These are phyloP conservation scores for Trachelus tabidus DNA, from an alignment of 2,888 invertebrate species.

Conservation along the genomic window DNA sequence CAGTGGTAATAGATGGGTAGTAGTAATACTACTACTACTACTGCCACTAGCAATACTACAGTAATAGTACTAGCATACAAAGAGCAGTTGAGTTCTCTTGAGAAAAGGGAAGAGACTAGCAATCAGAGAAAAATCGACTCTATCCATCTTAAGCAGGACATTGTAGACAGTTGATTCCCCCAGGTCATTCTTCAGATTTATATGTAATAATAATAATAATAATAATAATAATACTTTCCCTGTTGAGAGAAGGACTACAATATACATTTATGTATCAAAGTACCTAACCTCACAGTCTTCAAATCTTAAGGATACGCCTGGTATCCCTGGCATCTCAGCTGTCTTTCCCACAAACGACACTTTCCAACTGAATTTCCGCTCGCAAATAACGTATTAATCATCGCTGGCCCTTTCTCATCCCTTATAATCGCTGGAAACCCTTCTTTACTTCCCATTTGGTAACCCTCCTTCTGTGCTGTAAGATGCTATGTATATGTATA, in stretches of 20 bases:
- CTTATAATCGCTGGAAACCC: background rate
- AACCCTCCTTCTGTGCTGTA: too few species aligned
- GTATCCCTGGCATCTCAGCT: background rate
- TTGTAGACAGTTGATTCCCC: background rate
- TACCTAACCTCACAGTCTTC: too few species aligned
- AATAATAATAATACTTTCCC: background rate
- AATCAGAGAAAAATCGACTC: constrained; percentile 8
- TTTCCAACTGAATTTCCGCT: constrained; percentile 40
- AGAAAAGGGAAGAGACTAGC: background rate
- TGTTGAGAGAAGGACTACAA: background rate
- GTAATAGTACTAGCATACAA: background rate
- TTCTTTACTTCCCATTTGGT: background rate
- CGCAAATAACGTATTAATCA: constrained; percentile 43
- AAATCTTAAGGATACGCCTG: too few species aligned
- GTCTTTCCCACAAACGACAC: constrained; percentile 31
- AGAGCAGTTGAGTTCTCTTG: background rate
- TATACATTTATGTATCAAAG: background rate
- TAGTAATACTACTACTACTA: background rate
- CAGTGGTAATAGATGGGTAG: background rate
- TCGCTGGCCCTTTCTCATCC: constrained; percentile 18
- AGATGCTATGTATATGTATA: too few species aligned
- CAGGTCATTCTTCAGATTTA: background rate
- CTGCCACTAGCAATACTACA: background rate
- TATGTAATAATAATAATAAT: background rate
- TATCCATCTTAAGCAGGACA: constrained; percentile 7